Evolutionary conservation across 1,140 invertebrate genomes (phyloP), one percentile per base, ranked within the genome.

Genomic region (Cydia fagiglandana): DNA sequence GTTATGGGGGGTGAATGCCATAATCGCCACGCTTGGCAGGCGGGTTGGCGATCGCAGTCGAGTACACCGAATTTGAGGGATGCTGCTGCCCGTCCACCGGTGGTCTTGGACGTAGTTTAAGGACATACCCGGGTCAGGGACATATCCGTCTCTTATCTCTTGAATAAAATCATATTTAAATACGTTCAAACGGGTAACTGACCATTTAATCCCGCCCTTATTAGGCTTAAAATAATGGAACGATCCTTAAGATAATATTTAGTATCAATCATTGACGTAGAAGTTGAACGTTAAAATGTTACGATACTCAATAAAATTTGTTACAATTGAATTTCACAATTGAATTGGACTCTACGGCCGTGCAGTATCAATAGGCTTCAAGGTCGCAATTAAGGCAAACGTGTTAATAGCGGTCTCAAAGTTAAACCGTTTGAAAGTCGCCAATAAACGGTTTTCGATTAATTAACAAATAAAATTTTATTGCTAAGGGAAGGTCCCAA

Each of bases 391-490:
- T 20, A 20, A 56, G 6, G 53, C 4, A 56, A 20, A 20, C 5
- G n/a, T 61, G n/a, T n/a, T 53, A 53, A 53, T 53, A 53, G 15
- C 13, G 47, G 47, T 53, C 15, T 53, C 13, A 53, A 61, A 53
- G 5, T n/a, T 53, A 53, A 53, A 53, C 50, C 50, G 50, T n/a
- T 53, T 66, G 15, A 70, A 70, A 70, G 12, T n/a, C n/a, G 24
- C 15, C 34, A 38, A 70, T 61, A 17, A 41, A 41, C n/a, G 13
- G 30, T 38, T 70, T 38, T 17, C 66, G 34, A 70, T 41, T 70
- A 70, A 70, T 70, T 70, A 17, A 70, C 15, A 70, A 70, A 70
- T 70, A 38, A 17, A 70, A 70, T 70, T 70, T 17, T 70, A 70
- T 70, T 17, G 30, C 13, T 2, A 66, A 66, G 5, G 66, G 34